Conservation (phyloP, 2,888 invertebrate species). For the Ennomos quercinarius region DNA sequence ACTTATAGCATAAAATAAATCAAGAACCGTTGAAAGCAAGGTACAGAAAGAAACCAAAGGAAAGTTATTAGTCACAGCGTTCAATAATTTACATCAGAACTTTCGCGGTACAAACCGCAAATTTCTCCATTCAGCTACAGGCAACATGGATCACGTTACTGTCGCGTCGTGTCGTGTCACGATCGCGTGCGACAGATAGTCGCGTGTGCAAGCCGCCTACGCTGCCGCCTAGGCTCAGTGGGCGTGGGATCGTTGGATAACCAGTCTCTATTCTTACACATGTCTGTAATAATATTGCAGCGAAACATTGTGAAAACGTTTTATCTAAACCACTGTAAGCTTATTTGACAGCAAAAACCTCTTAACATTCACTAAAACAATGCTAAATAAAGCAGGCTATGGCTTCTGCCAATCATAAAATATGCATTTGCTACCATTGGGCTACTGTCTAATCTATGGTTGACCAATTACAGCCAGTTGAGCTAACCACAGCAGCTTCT, state of each 20-base stretch:
- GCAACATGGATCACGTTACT: constrained; percentile 46
- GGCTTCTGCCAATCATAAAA: too few species aligned
- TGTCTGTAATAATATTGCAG: constrained; percentile 1
- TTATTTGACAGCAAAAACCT: too few species aligned
- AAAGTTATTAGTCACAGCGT: constrained; percentile 4
- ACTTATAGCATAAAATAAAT: too few species aligned
- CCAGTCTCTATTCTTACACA: constrained; percentile 6
- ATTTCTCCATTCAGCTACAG: constrained; percentile 19
- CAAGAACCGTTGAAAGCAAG: neutral
- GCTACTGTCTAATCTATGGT: too few species aligned
- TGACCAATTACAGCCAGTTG: too few species aligned
- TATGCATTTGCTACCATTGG: too few species aligned
- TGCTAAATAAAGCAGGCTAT: too few species aligned
- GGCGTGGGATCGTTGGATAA: constrained; percentile 35
- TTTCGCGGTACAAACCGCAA: constrained; percentile 7
- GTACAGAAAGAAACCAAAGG: neutral
- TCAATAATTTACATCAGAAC: constrained; percentile 16
- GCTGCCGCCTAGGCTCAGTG: constrained; percentile 31
- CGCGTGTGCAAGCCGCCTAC: constrained; percentile 50
- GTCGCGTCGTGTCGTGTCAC: constrained; percentile 45
- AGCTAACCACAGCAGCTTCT: too few species aligned
- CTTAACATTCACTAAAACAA: too few species aligned
- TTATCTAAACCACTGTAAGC: neutral
- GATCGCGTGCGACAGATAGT: constrained; percentile 57
- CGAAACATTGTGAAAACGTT: constrained; percentile 5